These are phyloP conservation scores for Hyles lineata DNA, from an alignment of 2,888 invertebrate genomes.

Conservation along the genomic window DNA sequence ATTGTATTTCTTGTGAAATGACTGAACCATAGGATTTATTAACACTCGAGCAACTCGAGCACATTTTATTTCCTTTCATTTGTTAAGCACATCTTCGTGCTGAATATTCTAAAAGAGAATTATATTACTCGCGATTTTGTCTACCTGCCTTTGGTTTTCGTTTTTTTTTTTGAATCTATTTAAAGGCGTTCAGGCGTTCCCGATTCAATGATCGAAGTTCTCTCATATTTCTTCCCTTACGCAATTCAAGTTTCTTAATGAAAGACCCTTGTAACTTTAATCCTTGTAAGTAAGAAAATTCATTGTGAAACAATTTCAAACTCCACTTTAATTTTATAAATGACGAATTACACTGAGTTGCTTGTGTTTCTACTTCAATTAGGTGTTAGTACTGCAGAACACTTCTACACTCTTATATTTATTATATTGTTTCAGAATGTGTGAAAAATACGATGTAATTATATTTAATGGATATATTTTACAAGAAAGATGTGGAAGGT, in stretches of 20 bases:
- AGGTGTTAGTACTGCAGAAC: not conserved
- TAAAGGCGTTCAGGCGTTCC: conserved; percentile 57
- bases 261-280: conserved; percentile 72
- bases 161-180: conserved; percentile 46
- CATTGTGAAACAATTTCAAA: conserved; percentile 61
- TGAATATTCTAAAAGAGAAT: conserved; percentile 1
- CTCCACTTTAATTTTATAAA: conserved; percentile 38
- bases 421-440: not conserved
- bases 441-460: too few species aligned
- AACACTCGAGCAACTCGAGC: not conserved
- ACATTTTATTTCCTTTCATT: conserved; percentile 4
- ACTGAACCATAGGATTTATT: not conserved
- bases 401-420: not conserved
- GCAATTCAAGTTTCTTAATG: conserved; percentile 74
- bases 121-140: conserved; percentile 17
- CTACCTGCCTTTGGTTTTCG: conserved; percentile 31
- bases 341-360: conserved; percentile 36
- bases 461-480: too few species aligned
- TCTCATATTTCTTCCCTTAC: conserved; percentile 73
- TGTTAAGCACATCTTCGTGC: not conserved
- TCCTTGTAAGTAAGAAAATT: conserved; percentile 67
- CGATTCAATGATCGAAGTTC: conserved; percentile 71
- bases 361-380: conserved; percentile 32
- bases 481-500: too few species aligned
- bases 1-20: not conserved